Percentiles rank a stretch among this genome's conserved stretches.
Conservation (phyloP, 2,797 vertebrate species). For the Danio choprae region DNA sequence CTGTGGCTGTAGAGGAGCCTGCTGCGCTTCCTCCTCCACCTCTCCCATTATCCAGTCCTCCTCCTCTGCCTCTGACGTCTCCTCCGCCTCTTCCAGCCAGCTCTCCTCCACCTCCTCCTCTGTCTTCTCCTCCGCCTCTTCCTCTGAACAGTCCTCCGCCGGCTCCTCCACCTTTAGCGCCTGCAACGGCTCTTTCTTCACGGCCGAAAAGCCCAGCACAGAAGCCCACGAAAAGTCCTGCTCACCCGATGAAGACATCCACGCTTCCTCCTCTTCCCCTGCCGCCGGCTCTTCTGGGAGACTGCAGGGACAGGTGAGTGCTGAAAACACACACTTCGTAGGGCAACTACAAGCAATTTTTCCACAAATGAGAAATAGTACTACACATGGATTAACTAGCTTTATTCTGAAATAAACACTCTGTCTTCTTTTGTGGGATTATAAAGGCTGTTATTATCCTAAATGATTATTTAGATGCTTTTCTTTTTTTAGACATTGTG, state of each 20-base stretch:
- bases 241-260: conserved; percentile 89
- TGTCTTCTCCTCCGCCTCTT: conserved; percentile 67
- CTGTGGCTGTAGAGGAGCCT: conserved; percentile 64
- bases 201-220: conserved; percentile 77
- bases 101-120: conserved; percentile 76
- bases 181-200: conserved; percentile 58
- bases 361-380: too few species aligned
- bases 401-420: too few species aligned
- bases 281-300: conserved; percentile 91
- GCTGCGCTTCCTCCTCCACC: conserved; percentile 64
- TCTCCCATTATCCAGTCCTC: conserved; percentile 75
- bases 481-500: too few species aligned
- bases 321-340: too few species aligned
- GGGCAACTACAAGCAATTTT: too few species aligned
- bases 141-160: conserved; percentile 65
- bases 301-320: conserved; percentile 92
- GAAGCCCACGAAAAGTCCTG: conserved; percentile 72
- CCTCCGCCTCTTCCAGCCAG: conserved; percentile 76
- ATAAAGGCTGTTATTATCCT: too few species aligned
- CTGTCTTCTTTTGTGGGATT: too few species aligned
- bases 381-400: too few species aligned
- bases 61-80: conserved; percentile 76
- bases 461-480: too few species aligned
- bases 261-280: conserved; percentile 94
- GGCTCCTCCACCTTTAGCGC: conserved; percentile 58